phyloP scores from a whole-genome alignment of 2,888 invertebrate genomes.

The Plagiodera versicolora region DNA sequence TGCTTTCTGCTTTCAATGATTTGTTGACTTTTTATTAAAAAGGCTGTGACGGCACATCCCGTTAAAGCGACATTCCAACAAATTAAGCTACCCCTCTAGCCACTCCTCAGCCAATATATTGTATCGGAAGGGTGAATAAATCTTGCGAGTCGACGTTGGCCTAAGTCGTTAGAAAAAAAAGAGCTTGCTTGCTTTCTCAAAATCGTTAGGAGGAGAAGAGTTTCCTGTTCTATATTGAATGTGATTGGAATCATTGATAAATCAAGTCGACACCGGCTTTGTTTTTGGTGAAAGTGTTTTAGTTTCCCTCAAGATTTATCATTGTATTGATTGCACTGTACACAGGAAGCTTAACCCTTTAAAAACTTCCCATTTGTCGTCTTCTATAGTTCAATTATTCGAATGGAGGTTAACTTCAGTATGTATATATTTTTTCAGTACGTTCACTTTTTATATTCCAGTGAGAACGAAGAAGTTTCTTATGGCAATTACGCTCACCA shows the following conservation, averaged over 20 bases:
- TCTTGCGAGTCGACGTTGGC: slow-evolving; percentile 16
- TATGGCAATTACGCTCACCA: no score
- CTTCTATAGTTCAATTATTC: no score
- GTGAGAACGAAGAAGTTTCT: no score
- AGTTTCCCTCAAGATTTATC: background rate
- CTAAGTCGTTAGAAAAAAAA: slow-evolving; percentile 1
- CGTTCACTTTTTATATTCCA: no score
- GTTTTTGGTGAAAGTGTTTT: background rate
- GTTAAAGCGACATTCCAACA: slow-evolving; percentile 26
- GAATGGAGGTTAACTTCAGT: no score
- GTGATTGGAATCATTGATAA: background rate
- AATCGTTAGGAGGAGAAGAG: background rate
- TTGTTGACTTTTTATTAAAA: background rate
- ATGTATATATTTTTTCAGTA: no score
- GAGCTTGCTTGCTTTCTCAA: background rate
- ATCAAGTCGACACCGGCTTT: background rate
- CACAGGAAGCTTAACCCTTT: no score
- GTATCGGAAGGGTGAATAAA: slow-evolving; percentile 30
- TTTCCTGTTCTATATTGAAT: background rate
- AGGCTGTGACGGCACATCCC: slow-evolving; percentile 12
- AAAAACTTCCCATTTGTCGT: no score
- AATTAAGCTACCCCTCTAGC: slow-evolving; percentile 28
- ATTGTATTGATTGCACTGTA: background rate
- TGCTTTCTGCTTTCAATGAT: background rate
- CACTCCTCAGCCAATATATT: slow-evolving; percentile 29